phyloP scores from a whole-genome alignment of 2,797 vertebrate genomes.

The Cetoscarus ocellatus region DNA sequence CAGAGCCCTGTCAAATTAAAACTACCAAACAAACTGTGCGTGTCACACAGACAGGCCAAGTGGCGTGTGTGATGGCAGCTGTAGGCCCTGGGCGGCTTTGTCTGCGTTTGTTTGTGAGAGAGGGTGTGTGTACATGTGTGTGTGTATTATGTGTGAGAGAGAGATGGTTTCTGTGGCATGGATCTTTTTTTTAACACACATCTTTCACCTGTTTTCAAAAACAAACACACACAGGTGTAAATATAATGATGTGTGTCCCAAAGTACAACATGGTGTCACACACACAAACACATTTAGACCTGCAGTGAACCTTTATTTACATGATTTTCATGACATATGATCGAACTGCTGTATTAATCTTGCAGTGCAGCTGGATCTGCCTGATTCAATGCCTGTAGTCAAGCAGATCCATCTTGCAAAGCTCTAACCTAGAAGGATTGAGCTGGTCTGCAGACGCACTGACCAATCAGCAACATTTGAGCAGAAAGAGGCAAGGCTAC shows the following conservation, averaged over 20 bases:
- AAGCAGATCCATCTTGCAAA: too few relatives aligned
- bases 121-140: conserved; percentile 36
- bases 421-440: too few relatives aligned
- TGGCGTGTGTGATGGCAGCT: conserved; percentile 63
- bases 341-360: neutral
- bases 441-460: too few relatives aligned
- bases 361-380: too few relatives aligned
- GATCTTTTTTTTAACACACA: conserved; percentile 35
- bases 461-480: too few relatives aligned
- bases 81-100: conserved; percentile 73
- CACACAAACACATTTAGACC: conserved; percentile 3
- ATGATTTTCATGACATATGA: conserved; percentile 12
- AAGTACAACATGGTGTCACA: conserved; percentile 25
- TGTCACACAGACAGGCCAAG: conserved; percentile 78
- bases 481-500: too few relatives aligned
- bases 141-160: too few relatives aligned
- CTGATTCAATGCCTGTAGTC: too few relatives aligned
- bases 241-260: conserved; percentile 49
- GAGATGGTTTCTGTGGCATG: conserved; percentile 33
- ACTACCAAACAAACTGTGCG: conserved; percentile 86
- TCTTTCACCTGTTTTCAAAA: conserved; percentile 58
- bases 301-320: conserved; percentile 19
- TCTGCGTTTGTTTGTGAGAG: conserved; percentile 62
- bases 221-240: conserved; percentile 48
- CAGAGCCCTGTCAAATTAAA: conserved; percentile 86